These are phyloP conservation scores for Dolichallabes microphthalmus DNA, from an alignment of 2,113 vertebrate genomes.

Conservation along the genomic window DNA sequence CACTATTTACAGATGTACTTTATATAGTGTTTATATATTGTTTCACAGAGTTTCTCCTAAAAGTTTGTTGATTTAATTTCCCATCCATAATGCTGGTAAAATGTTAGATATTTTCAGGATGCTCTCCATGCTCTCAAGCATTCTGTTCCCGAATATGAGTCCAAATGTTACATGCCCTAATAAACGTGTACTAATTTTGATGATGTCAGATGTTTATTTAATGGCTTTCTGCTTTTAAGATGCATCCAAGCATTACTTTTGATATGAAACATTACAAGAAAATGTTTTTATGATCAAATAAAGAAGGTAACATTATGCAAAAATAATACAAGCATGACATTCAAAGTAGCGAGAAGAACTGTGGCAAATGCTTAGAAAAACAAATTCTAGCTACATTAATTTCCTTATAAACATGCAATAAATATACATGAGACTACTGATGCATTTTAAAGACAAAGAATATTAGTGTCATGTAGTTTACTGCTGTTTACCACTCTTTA, in stretches of 20 bases:
- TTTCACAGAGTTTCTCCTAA: too few relatives aligned
- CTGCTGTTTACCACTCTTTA: background rate
- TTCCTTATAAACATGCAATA: background rate
- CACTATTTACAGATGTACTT: too few relatives aligned
- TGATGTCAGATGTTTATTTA: slow-evolving; percentile 3
- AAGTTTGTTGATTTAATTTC: too few relatives aligned
- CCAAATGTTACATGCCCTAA: too few relatives aligned
- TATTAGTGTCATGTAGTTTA: background rate
- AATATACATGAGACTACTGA: background rate
- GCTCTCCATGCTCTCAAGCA: too few relatives aligned
- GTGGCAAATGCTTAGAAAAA: background rate
- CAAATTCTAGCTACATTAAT: background rate
- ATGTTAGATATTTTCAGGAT: too few relatives aligned
- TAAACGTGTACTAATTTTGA: background rate
- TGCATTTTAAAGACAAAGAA: background rate
- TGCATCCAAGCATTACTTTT: background rate
- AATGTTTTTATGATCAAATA: background rate
- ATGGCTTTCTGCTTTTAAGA: background rate
- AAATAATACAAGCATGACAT: background rate
- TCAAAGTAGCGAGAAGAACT: background rate
- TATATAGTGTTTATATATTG: too few relatives aligned
- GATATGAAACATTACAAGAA: background rate
- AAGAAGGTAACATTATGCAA: background rate
- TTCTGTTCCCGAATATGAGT: too few relatives aligned
- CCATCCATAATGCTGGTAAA: too few relatives aligned